A percentile compares a stretch with the other conserved stretches of the same genome.
Evolutionary conservation across 2,888 invertebrate species (phyloP).

Genomic region (Molorchus minor): DNA sequence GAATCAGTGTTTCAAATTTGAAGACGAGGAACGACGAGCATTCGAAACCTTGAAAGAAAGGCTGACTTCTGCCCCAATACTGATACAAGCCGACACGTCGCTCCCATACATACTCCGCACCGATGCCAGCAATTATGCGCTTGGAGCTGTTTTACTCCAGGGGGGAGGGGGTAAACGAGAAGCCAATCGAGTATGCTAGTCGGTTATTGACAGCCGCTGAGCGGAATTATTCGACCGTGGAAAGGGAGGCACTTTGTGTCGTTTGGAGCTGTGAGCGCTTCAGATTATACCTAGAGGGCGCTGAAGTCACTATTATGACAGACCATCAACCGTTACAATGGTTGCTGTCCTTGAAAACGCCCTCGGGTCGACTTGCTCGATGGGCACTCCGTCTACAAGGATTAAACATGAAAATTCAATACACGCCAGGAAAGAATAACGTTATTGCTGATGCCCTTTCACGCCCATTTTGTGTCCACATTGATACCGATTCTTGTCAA

Average conservation of each 20-base stretch:
- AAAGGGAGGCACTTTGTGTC: conserved; percentile 41
- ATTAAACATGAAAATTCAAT: conserved; percentile 9
- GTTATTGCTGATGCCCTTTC: conserved; percentile 7
- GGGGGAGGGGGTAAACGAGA: conserved; percentile 37
- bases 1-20: conserved; percentile 28
- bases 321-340: conserved; percentile 63
- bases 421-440: conserved; percentile 11
- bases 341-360: conserved; percentile 43
- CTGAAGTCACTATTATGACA: conserved; percentile 53
- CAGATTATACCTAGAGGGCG: conserved; percentile 56
- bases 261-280: conserved; percentile 56
- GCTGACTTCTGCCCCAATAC: conserved; percentile 39
- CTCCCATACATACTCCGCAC: conserved; percentile 42
- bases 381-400: conserved; percentile 20
- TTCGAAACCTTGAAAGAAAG: conserved; percentile 30
- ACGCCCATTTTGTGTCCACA: not conserved
- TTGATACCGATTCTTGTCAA: not conserved
- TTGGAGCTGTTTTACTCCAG: conserved; percentile 40
- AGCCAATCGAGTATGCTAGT: conserved; percentile 44
- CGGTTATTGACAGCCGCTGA: conserved; percentile 33
- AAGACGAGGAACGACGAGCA: conserved; percentile 25
- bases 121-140: conserved; percentile 44
- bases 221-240: conserved; percentile 36
- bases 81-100: conserved; percentile 35
- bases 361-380: conserved; percentile 24